A percentile compares a stretch with the other conserved stretches of the same genome.
Conservation (phyloP, 2,797 vertebrate species). For the Anableps anableps region DNA sequence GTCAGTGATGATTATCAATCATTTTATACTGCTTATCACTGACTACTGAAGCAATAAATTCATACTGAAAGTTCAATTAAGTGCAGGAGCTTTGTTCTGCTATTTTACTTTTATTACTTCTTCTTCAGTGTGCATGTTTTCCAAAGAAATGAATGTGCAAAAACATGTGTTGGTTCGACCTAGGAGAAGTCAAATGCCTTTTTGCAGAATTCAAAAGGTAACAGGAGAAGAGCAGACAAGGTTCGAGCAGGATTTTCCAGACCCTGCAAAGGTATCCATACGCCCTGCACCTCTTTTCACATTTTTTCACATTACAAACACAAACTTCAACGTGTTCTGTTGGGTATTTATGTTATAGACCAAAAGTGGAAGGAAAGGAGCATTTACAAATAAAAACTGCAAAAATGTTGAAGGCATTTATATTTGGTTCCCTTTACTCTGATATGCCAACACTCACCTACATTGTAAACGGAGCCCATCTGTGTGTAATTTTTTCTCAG, state of each 20-base stretch:
- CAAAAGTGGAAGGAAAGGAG: background rate
- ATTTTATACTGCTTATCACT: background rate
- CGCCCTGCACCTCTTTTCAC: background rate
- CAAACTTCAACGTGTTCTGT: background rate
- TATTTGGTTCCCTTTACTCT: background rate
- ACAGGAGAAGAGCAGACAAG: background rate
- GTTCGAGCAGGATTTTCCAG: background rate
- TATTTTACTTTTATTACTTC: background rate
- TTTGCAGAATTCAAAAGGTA: background rate
- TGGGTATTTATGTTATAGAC: background rate
- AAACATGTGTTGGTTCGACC: background rate
- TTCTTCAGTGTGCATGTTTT: background rate
- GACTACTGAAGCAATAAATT: background rate
- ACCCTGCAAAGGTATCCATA: background rate
- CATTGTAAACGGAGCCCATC: background rate
- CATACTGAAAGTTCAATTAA: background rate
- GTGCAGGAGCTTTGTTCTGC: constrained; percentile 4
- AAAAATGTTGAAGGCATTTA: background rate
- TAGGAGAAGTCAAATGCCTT: background rate
- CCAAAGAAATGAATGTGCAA: background rate
- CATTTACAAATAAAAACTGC: background rate
- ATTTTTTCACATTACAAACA: background rate
- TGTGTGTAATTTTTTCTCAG: background rate
- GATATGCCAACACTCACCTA: background rate
- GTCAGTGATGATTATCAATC: background rate